Evolutionary conservation across 2,113 vertebrate genomes (phyloP).

Genomic region (Marcusenius ussheri): DNA sequence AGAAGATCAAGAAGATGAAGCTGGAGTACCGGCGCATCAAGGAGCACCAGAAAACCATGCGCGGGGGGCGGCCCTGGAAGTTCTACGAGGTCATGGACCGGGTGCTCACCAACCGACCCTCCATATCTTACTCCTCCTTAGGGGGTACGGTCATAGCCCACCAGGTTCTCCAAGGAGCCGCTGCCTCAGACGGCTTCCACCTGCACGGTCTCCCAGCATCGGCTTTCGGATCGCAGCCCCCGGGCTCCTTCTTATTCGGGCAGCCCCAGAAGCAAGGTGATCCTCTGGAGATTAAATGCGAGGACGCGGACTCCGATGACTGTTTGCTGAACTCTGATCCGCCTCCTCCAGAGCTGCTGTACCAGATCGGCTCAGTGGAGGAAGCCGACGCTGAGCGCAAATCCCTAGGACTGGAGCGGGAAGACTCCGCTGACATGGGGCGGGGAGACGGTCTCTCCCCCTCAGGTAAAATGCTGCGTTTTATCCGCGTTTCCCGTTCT

Average conservation of each 20-base stretch:
- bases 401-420: constrained; percentile 46
- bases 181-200: constrained; percentile 52
- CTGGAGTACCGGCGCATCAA: constrained; percentile 81
- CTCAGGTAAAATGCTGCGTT: constrained; percentile 58
- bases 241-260: constrained; percentile 60
- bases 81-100: constrained; percentile 85
- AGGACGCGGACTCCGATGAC: constrained; percentile 69
- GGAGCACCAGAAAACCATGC: constrained; percentile 68
- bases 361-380: constrained; percentile 63
- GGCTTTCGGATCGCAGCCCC: constrained; percentile 48
- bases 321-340: constrained; percentile 59
- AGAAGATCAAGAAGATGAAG: constrained; percentile 93
- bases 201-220: constrained; percentile 42
- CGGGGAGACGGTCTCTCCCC: constrained; percentile 66
- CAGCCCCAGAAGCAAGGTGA: constrained; percentile 63
- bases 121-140: constrained; percentile 64
- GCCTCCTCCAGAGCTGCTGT: constrained; percentile 55
- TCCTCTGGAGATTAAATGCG: constrained; percentile 72
- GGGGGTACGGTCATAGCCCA: constrained; percentile 59
- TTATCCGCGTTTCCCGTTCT: background rate
- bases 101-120: constrained; percentile 68
- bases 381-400: constrained; percentile 65
- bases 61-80: constrained; percentile 71
- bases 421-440: constrained; percentile 38
- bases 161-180: constrained; percentile 60